Conservation (phyloP, 2,797 vertebrate genomes). For the Vespertilio murinus region DNA sequence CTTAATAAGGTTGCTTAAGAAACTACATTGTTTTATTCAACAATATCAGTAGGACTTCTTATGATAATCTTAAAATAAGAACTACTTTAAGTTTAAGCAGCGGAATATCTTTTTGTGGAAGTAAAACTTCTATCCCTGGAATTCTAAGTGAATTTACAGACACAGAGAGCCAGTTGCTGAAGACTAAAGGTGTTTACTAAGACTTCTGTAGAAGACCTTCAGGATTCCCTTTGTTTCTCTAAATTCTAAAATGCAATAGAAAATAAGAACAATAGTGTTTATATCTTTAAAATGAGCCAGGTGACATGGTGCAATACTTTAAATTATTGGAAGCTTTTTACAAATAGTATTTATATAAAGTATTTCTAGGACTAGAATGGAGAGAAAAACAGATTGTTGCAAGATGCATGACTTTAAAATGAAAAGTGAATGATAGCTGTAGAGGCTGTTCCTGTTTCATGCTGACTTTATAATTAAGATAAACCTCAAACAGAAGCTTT, state of each 20-base stretch:
- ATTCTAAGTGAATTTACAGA: background rate
- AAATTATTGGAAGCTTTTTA: background rate
- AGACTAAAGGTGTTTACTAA: background rate
- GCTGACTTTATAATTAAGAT: slow-evolving; percentile 72
- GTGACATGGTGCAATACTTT: background rate
- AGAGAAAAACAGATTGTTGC: background rate
- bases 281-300: background rate
- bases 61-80: slow-evolving; percentile 1
- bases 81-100: background rate
- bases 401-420: slow-evolving; percentile 12
- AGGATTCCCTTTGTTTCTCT: background rate
- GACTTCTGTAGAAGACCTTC: background rate
- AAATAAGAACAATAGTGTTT: background rate
- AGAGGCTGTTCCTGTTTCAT: background rate
- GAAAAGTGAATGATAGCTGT: background rate
- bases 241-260: background rate
- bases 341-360: background rate
- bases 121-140: background rate
- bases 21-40: slow-evolving; percentile 16
- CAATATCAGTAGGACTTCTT: background rate
- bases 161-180: background rate
- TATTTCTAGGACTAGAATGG: slow-evolving; percentile 21
- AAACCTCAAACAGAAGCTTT: slow-evolving; percentile 73
- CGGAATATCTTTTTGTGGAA: background rate
- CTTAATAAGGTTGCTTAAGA: background rate